A percentile compares a stretch with the other conserved stretches of the same genome.
phyloP scores from a whole-genome alignment of 2,888 invertebrate species.

The Agonopterix alstromeriana region DNA sequence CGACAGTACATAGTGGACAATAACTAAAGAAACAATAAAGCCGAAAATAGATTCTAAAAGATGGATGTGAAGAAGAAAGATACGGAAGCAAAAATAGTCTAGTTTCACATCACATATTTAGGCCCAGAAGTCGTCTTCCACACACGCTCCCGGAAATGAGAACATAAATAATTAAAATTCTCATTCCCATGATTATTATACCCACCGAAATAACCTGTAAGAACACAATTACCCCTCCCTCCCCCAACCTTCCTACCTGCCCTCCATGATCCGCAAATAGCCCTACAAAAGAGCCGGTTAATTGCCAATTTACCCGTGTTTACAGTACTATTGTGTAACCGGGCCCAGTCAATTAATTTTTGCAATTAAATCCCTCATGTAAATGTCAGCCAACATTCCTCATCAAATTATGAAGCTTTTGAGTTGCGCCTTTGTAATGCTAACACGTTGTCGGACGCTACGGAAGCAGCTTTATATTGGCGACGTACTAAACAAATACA shows the following conservation, averaged over 20 bases:
- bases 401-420: neutral
- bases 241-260: neutral
- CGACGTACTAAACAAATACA: too few relatives aligned
- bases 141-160: neutral
- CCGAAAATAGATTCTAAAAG: too few relatives aligned
- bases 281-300: constrained; percentile 25
- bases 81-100: too few relatives aligned
- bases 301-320: constrained; percentile 33
- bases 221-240: neutral
- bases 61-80: too few relatives aligned
- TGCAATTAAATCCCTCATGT: constrained; percentile 12
- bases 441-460: too few relatives aligned
- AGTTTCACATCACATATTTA: too few relatives aligned
- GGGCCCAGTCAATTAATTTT: constrained; percentile 23
- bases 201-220: constrained; percentile 1
- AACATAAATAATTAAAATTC: constrained; percentile 6
- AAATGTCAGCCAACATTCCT: neutral
- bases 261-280: constrained; percentile 7
- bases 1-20: too few relatives aligned
- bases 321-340: constrained; percentile 23
- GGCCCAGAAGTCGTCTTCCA: too few relatives aligned
- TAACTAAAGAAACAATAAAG: too few relatives aligned
- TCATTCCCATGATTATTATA: constrained; percentile 6
- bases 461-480: too few relatives aligned
- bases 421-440: too few relatives aligned